These are phyloP conservation scores for Festucalex cinctus DNA, from an alignment of 2,113 vertebrate genomes.

Conservation along the genomic window DNA sequence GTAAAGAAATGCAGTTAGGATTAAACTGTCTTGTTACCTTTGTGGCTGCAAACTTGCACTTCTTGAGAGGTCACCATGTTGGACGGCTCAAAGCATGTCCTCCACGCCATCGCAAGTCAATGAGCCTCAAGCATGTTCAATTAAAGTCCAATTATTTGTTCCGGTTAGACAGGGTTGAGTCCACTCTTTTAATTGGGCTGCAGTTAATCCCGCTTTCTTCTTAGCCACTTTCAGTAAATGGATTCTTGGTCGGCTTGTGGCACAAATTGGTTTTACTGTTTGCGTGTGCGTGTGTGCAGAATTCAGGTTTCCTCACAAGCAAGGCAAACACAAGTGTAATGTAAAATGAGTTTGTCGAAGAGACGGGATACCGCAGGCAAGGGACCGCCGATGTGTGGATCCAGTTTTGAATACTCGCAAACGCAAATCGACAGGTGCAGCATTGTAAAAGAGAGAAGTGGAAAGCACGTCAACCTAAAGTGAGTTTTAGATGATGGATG, in stretches of 20 bases:
- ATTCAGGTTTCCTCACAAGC: neutral
- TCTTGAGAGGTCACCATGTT: neutral
- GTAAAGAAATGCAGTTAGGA: too few species aligned
- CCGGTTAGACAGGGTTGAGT: constrained; percentile 61
- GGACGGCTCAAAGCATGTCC: neutral
- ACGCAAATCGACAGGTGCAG: neutral
- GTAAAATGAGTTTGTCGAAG: constrained; percentile 12
- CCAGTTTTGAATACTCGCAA: constrained; percentile 1
- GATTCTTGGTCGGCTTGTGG: constrained; percentile 43
- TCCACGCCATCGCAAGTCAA: constrained; percentile 12
- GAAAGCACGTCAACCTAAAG: neutral
- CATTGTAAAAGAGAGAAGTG: neutral
- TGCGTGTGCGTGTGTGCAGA: constrained; percentile 13
- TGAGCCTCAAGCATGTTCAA: constrained; percentile 38
- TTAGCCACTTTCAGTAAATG: constrained; percentile 58
- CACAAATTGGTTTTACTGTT: constrained; percentile 54
- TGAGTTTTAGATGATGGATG: constrained; percentile 7
- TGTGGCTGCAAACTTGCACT: neutral
- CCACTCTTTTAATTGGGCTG: constrained; percentile 64
- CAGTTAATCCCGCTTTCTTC: constrained; percentile 65
- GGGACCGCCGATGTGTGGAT: neutral
- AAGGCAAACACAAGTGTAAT: neutral
- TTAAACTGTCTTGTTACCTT: neutral
- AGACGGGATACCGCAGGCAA: constrained; percentile 29
- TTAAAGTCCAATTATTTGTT: constrained; percentile 50